Base-by-base conservation (phyloP, 2,113 vertebrate species). In the Electrona antarctica region DNA sequence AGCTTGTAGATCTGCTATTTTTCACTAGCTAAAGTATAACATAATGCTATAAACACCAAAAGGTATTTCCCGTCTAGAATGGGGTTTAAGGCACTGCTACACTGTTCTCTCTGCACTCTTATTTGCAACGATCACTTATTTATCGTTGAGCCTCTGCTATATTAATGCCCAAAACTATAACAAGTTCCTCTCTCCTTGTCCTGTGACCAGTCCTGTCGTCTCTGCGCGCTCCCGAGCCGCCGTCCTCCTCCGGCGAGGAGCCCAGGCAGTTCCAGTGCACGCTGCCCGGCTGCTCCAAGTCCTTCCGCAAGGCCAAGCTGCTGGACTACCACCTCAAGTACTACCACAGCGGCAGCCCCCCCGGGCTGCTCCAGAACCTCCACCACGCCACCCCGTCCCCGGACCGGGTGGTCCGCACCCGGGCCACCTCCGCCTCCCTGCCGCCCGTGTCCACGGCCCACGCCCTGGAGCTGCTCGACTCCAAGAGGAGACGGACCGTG, bases 251-350 rank as follows among this genome's bases (percentile, higher is more conserved):
- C 73, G 65, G 69, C 74, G 47, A 81, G 9, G 81, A 90, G 75
- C 7, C 0, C 60, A 50, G 81, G 80, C 88, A 83, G 28, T 77
- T 82, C 73, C 89, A 84, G 66, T 67, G 86, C 79, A 68, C 69
- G 21, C 69, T 71, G 68, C 74, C 76, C 65, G 85, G 78, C 54
- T 59, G 47, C 52, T 69, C 72, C 15, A 87, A 86, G 62, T 3
- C 83, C 10, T 89, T 87, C 75, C 77, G 85, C 5, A 73, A 81
- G 68, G 69, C 28, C 3, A 85, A 85, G 61, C 71, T 90, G 51
- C 66, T 84, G 52, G 65, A 60, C 69, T 90, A 87, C 78, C 88
- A 90, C 59, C 76, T 88, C 14, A 90, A 88, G 69, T 89, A 89
- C 69, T 90, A 88, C 73, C 89, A 90, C 73, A 89, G 70, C 56